These are phyloP conservation scores for Oreochromis aureus DNA, from an alignment of 2,113 vertebrate genomes.

Conservation along the genomic window DNA sequence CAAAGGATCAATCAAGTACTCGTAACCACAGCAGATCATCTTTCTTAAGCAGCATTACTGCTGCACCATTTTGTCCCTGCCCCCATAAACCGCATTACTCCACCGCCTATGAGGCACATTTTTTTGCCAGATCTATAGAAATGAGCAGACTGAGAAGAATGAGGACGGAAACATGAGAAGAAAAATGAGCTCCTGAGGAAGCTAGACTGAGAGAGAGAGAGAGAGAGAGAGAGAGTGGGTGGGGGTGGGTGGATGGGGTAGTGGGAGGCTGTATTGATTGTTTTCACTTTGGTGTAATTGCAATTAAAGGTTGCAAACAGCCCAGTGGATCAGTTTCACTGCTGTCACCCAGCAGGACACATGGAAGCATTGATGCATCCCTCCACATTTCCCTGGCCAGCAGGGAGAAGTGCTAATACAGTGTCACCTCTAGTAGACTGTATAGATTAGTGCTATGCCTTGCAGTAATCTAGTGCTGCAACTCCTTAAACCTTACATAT, in stretches of 20 bases:
- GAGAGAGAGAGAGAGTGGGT: background rate
- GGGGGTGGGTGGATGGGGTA: background rate
- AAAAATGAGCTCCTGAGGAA: background rate
- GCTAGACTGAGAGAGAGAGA: background rate
- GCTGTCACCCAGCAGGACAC: constrained; percentile 45
- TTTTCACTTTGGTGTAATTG: constrained; percentile 70
- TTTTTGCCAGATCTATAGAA: background rate
- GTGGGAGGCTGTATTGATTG: constrained; percentile 60
- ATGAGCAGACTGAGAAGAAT: background rate
- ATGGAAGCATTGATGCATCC: constrained; percentile 33
- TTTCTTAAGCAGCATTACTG: constrained; percentile 39
- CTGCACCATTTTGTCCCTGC: background rate
- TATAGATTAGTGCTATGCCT: constrained; percentile 10
- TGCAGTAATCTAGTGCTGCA: background rate
- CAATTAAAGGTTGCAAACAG: constrained; percentile 71
- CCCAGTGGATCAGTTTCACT: constrained; percentile 57
- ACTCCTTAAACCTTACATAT: background rate
- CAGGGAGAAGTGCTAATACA: constrained; percentile 12
- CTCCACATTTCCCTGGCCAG: constrained; percentile 9
- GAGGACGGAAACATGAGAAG: background rate
- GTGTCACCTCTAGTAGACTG: background rate
- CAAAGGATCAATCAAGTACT: constrained; percentile 60
- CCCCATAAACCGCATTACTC: background rate
- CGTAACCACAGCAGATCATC: constrained; percentile 57
- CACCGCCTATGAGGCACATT: background rate